Evolutionary conservation across 2,797 vertebrate genomes (phyloP).

Genomic region (Mus minutoides): DNA sequence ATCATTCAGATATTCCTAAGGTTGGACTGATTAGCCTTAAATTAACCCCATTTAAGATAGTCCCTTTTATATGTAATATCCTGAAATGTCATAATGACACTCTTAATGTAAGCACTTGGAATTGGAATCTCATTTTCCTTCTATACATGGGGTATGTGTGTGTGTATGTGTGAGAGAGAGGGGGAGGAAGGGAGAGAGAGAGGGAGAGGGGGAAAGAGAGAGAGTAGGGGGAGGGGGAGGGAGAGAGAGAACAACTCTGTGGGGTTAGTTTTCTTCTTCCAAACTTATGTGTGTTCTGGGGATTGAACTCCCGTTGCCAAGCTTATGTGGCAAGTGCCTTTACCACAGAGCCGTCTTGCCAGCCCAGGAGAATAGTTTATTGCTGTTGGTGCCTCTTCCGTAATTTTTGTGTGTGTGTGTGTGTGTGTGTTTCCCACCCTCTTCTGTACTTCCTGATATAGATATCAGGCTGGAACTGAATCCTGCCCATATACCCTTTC

Average conservation of each 20-base stretch:
- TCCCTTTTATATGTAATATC: not conserved
- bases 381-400: not conserved
- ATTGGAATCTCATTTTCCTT: constrained; percentile 34
- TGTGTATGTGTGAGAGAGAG: not conserved
- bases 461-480: not conserved
- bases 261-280: not conserved
- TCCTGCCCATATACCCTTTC: not conserved
- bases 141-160: not conserved
- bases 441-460: not conserved
- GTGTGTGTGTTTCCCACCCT: not conserved
- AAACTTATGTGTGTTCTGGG: not conserved
- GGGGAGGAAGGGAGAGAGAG: too few species aligned
- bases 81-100: not conserved
- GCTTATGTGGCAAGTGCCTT: not conserved
- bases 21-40: not conserved
- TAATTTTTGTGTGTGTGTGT: too few species aligned
- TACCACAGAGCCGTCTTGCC: not conserved
- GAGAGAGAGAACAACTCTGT: not conserved
- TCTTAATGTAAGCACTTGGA: not conserved
- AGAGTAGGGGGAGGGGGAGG: too few species aligned
- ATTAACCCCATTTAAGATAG: not conserved
- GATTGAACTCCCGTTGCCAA: not conserved
- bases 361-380: not conserved
- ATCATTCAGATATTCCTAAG: constrained; percentile 35
- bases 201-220: too few species aligned